These are phyloP conservation scores for Coelopa pilipes DNA, from an alignment of 2,888 invertebrate species.

Conservation along the genomic window DNA sequence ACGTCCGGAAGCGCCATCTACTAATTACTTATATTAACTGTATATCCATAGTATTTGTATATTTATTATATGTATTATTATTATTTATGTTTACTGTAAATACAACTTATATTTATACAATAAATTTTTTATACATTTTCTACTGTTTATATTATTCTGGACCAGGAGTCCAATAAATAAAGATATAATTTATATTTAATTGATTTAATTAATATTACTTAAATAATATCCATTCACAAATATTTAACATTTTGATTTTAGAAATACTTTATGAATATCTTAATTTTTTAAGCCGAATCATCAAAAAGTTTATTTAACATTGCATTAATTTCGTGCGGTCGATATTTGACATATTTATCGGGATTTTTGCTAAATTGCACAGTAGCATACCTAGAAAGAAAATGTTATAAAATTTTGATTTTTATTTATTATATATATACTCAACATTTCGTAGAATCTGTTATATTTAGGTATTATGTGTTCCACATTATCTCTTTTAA, in stretches of 20 bases:
- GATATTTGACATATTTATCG: slow-evolving; percentile 92
- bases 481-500: slow-evolving; percentile 91
- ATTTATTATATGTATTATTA: slow-evolving; percentile 38
- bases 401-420: background rate
- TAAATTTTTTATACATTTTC: slow-evolving; percentile 1
- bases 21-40: slow-evolving; percentile 83
- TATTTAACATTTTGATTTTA: slow-evolving; percentile 20
- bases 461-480: slow-evolving; percentile 87
- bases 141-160: background rate
- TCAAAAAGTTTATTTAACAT: slow-evolving; percentile 93
- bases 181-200: slow-evolving; percentile 18
- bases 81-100: slow-evolving; percentile 25
- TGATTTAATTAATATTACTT: slow-evolving; percentile 34
- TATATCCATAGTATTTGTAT: slow-evolving; percentile 19
- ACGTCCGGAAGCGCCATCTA: slow-evolving; percentile 85
- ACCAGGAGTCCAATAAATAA: slow-evolving; percentile 2
- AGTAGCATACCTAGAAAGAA: slow-evolving; percentile 71
- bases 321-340: slow-evolving; percentile 83
- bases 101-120: slow-evolving; percentile 1
- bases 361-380: slow-evolving; percentile 92
- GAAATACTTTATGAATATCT: background rate
- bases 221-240: slow-evolving; percentile 40
- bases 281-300: slow-evolving; percentile 68
- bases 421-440: background rate
- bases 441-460: slow-evolving; percentile 77